Conservation (phyloP, 2,797 vertebrate species). For the Microctenopoma steveboyesi region DNA sequence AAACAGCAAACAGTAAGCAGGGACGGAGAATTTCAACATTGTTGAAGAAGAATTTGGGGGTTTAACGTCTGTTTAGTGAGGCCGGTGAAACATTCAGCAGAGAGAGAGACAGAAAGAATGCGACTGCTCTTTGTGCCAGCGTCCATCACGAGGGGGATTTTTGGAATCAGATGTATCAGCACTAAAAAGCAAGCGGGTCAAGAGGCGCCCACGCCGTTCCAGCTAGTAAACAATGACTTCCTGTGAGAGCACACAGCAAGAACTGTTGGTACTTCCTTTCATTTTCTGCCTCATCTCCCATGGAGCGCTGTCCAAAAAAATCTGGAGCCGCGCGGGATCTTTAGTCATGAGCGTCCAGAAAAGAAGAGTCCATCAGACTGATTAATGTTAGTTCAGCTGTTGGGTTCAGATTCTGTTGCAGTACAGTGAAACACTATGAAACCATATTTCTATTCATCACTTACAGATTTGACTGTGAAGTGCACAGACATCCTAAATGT, state of each 20-base stretch:
- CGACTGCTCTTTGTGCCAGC: not conserved
- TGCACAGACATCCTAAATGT: too few species aligned
- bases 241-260: conserved; percentile 62
- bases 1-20: conserved; percentile 46
- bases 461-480: too few species aligned
- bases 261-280: conserved; percentile 60
- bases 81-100: not conserved
- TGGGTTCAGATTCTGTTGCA: too few species aligned
- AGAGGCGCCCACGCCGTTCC: conserved; percentile 61
- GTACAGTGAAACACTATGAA: too few species aligned
- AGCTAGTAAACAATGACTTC: conserved; percentile 74
- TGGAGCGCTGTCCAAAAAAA: conserved; percentile 15
- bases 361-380: too few species aligned
- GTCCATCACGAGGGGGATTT: conserved; percentile 46
- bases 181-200: conserved; percentile 49
- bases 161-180: conserved; percentile 55
- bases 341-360: too few species aligned
- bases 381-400: too few species aligned
- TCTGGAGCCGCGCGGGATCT: too few species aligned
- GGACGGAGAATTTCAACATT: conserved; percentile 54
- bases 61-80: conserved; percentile 28
- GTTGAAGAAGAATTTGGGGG: conserved; percentile 28
- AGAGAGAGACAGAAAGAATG: not conserved
- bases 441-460: too few species aligned
- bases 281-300: conserved; percentile 59